Evolutionary conservation across 2,797 vertebrate genomes (phyloP).

Genomic region (Poecilia gillii): DNA sequence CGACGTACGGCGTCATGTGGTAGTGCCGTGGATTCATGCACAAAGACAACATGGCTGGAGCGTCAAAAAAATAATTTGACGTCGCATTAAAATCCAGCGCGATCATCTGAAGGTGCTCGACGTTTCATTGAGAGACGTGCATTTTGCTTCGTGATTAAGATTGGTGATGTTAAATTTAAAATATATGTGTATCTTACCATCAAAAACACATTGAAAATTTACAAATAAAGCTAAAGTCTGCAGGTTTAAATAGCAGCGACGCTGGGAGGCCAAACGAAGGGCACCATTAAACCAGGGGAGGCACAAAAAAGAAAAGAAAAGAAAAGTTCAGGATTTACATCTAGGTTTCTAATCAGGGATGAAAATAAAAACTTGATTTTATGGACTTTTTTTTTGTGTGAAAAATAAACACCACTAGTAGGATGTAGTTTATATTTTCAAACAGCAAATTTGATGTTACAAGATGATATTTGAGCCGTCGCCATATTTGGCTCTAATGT

Average conservation of each 20-base stretch:
- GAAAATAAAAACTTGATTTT: not conserved
- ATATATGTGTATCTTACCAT: not conserved
- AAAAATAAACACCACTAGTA: not conserved
- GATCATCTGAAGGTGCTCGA: constrained; percentile 17
- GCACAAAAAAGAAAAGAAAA: not conserved
- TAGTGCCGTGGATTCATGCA: constrained; percentile 29
- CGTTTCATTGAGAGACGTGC: constrained; percentile 9
- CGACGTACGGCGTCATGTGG: constrained; percentile 32
- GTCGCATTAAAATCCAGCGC: constrained; percentile 15
- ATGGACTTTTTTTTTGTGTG: not conserved
- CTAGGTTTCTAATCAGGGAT: not conserved
- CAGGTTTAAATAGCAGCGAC: not conserved
- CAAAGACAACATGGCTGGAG: constrained; percentile 28
- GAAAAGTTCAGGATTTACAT: not conserved
- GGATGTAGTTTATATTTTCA: not conserved
- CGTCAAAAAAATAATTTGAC: constrained; percentile 34
- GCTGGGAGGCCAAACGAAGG: not conserved
- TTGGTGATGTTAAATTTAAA: not conserved
- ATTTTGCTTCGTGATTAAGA: constrained; percentile 6
- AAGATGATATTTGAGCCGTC: not conserved
- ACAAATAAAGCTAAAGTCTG: not conserved
- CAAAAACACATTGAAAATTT: not conserved
- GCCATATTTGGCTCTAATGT: not conserved
- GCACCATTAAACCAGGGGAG: not conserved
- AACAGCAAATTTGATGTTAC: not conserved